Base-by-base conservation (phyloP, 2,113 vertebrate species). In the Rhabdomys dilectus region DNA sequence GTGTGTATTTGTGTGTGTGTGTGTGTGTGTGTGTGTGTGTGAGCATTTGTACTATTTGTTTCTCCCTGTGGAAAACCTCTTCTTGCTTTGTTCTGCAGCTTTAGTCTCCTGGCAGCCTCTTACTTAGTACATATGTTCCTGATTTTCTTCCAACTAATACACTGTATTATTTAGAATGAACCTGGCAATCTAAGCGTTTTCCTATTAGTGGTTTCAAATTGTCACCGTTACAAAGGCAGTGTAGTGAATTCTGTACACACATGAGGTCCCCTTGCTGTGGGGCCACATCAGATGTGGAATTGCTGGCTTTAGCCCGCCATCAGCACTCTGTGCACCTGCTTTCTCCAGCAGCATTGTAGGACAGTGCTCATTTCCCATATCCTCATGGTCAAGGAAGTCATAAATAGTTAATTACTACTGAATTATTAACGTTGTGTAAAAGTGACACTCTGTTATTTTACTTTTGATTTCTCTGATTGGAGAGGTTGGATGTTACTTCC, bases 381-480 rank as follows among this genome's bases (percentile, higher is more conserved):
- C 60, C 56, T 96, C 31, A 64, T 3, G 24, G 62, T 39, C n/a
- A 75, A 12, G 29, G 90, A 76, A 82, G 82, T 45, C 29, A 39
- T 36, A 39, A 84, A 19, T 68, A 45, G 15, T 84, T 64, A 90
- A 87, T 91, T 91, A 42, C 45, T 68, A 78, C 66, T 78, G n/a
- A 68, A 91, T 86, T 85, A 75, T 77, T 91, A 48, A 89, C 93
- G 68, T 36, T 39, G 3, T 24, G 15, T 90, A 60, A 88, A 91
- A 84, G 42, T 3, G 15, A n/a, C 17, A 78, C n/a, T 66, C 82
- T 72, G 45, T 66, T 82, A 72, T 89, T 97, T 93, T 68, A 39
- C 66, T 68, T 89, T 96, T 58, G 5, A 45, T 87, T 96, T 93
- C 36, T 22, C 29, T 60, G 9, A 87, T 89, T 86, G n/a, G 42